These are phyloP conservation scores for Aromia moschata DNA, from an alignment of 2,888 invertebrate genomes.

Conservation along the genomic window DNA sequence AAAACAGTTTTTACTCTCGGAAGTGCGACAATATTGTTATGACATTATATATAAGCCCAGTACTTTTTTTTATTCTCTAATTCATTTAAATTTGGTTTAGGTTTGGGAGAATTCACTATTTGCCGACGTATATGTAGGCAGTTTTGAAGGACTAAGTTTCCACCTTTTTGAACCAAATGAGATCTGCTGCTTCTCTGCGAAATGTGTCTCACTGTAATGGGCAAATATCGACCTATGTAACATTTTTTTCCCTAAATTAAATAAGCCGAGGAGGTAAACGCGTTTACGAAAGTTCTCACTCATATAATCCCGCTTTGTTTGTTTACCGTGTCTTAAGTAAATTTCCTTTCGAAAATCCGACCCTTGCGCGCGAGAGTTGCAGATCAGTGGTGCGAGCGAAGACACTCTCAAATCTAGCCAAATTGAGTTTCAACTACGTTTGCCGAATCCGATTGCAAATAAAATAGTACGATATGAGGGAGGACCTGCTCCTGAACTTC, in stretches of 20 bases:
- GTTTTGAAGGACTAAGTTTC: too few relatives aligned
- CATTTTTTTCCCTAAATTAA: background rate
- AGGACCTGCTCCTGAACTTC: too few relatives aligned
- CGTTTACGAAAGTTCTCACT: conserved; percentile 5
- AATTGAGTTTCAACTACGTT: conserved; percentile 11
- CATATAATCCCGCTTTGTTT: conserved; percentile 1
- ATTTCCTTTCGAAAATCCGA: background rate
- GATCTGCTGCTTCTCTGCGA: too few relatives aligned
- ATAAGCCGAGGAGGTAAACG: background rate
- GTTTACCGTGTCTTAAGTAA: conserved; percentile 1
- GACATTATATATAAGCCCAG: too few relatives aligned
- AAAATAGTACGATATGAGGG: background rate
- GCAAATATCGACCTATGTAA: background rate
- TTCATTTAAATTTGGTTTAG: too few relatives aligned
- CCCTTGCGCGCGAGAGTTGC: background rate
- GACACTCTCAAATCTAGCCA: conserved; percentile 4
- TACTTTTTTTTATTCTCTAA: too few relatives aligned
- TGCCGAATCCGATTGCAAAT: conserved; percentile 12
- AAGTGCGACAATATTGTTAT: too few relatives aligned
- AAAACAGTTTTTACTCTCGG: too few relatives aligned
- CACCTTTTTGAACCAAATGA: too few relatives aligned
- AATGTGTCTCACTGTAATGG: background rate
- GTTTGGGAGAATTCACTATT: too few relatives aligned
- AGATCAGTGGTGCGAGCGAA: too few relatives aligned
- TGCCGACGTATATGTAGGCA: too few relatives aligned